Evolutionary conservation across 2,797 vertebrate species (phyloP).

Genomic region (Diceros bicornis): DNA sequence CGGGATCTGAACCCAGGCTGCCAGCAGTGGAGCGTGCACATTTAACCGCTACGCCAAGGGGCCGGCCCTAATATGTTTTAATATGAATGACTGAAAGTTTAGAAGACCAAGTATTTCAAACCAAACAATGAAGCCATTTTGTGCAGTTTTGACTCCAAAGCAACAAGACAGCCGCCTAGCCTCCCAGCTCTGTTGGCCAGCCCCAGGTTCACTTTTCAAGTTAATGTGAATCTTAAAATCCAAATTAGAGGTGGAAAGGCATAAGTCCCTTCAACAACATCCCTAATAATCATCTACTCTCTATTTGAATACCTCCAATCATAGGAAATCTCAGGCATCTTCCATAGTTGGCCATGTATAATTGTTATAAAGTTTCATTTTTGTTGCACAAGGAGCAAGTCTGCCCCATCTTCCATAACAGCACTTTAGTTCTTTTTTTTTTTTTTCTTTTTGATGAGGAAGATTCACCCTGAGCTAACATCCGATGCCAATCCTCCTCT

Average conservation of each 20-base stretch:
- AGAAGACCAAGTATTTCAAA: conserved; percentile 9
- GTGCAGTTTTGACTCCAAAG: neutral
- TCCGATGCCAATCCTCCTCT: too few relatives aligned
- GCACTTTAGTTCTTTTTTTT: neutral
- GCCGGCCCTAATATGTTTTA: neutral
- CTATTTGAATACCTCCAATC: neutral
- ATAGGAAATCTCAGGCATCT: neutral
- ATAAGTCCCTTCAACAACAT: neutral
- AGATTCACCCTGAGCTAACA: too few relatives aligned
- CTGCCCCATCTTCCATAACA: neutral
- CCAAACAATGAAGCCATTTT: neutral
- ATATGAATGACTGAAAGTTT: neutral
- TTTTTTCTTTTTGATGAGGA: too few relatives aligned
- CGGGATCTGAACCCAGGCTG: too few relatives aligned
- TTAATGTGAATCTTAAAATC: neutral
- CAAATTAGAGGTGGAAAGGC: neutral
- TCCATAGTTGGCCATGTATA: neutral
- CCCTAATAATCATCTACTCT: neutral
- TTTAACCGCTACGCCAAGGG: too few relatives aligned
- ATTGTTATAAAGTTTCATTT: neutral
- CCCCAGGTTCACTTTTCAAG: neutral
- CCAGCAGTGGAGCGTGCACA: too few relatives aligned
- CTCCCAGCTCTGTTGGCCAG: neutral
- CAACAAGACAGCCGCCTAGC: neutral
- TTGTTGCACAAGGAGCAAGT: neutral